Base-by-base conservation (phyloP, 2,113 vertebrate genomes). In the Thryonomys swinderianus region DNA sequence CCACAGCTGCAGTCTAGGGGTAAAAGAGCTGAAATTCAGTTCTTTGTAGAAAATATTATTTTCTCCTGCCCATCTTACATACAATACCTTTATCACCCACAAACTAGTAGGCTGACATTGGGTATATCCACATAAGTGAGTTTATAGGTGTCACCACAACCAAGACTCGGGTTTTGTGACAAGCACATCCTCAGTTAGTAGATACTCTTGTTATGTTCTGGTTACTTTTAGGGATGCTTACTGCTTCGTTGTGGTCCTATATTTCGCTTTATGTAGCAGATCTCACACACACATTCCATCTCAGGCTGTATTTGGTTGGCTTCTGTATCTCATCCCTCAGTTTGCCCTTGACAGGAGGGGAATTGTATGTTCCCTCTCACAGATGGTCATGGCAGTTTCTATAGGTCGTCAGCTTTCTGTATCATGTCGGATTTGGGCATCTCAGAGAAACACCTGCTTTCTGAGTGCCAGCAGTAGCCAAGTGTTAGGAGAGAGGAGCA, bases 21-120 rank as follows among this genome's bases (percentile, higher is more conserved):
- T 42, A 27, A 89, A 57, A 64, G n/a, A 89, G n/a, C 57, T 86
- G 85, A 94, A 94, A 79, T 84, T 85, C 14, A 55, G 25, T 61
- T 96, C 45, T 42, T 87, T 87, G 13, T 85, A 87, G 76, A 90
- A 93, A 67, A 88, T 57, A 53, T 17, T n/a, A 85, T 90, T 84
- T 94, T 88, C 55, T 45, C 13, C 0, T 80, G 71, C 64, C 17
- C 30, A 76, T 79, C n/a, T 78, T 80, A 76, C 51, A 32, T 23
- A 80, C 4, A 64, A n/a, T 40, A 42, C 20, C 45, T 95, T 92
- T 64, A 61, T 57, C 23, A 62, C 53, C 48, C 21, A 20, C 14
- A 51, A 90, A 90, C 84, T 94, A 84, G 67, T n/a, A n/a, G n/a
- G n/a, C n/a, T n/a, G n/a, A n/a, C 55, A 90, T 89, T 85, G 34